Base-by-base conservation (phyloP, 2,797 vertebrate species). In the Chaetodon trifasciatus region DNA sequence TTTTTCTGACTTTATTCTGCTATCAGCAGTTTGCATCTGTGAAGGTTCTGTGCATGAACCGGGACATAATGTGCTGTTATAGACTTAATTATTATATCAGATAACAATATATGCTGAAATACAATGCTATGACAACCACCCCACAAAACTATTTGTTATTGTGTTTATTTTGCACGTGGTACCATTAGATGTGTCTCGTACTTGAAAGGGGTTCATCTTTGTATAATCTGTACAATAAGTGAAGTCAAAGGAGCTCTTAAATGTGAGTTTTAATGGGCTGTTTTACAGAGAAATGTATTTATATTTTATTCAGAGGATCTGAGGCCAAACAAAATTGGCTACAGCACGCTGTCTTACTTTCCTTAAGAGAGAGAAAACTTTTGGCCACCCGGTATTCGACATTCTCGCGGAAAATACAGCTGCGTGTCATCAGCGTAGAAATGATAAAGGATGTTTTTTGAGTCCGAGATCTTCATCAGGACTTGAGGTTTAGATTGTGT, bases 101-200 rank as follows among this genome's bases (percentile, higher is more conserved):
- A 64, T n/a, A 65, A 21, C 40, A n/a, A 19, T n/a, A 67, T 32
- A 32, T 16, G 8, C 9, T 5, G 16, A 70, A 83, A 55, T 47
- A 16, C 12, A 58, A 6, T 17, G 2, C 13, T 32, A 55, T 58
- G 44, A 58, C 1, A 1, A 69, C 19, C 49, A 39, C 16, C 28
- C 19, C 23, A 21, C 44, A 32, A 28, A 28, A 24, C 9, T 35
- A 5, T 24, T 8, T 40, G 19, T n/a, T n/a, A 4, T n/a, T 39
- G 35, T 39, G 35, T n/a, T 57, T 12, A 44, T 65, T 66, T 57
- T 10, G 5, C 16, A 15, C 52, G 2, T 10, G 1, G 15, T 8
- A 71, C 23, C 9, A 21, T 15, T 12, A 53, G 13, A 2, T 11
- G 16, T n/a, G 17, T 53, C 10, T 12, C 3, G 7, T 24, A 7